phyloP scores from a whole-genome alignment of 2,113 vertebrate genomes.

The Dromas ardeola region DNA sequence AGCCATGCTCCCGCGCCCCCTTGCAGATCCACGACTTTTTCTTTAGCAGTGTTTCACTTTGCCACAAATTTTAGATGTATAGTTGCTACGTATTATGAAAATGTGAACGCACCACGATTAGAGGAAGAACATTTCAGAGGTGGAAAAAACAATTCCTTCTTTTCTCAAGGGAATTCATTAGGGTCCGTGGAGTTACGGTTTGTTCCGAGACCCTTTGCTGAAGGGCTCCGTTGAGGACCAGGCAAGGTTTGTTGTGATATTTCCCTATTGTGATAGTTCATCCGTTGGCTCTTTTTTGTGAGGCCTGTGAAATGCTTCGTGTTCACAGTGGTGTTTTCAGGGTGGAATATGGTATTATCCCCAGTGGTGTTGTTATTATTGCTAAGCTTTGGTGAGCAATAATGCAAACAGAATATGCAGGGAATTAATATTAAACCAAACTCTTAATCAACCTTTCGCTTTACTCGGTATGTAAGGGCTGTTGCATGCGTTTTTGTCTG shows the following conservation, averaged over 20 bases:
- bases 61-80: neutral
- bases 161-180: neutral
- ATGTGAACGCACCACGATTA: neutral
- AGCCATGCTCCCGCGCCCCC: neutral
- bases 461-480: rapidly evolving
- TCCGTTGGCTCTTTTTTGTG: neutral
- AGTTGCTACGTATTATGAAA: neutral
- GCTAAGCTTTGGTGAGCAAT: neutral
- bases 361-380: neutral
- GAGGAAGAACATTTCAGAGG: neutral
- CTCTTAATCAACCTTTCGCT: neutral
- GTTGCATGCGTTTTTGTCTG: neutral
- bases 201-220: neutral
- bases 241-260: neutral
- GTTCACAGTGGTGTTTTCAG: neutral
- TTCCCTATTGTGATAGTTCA: neutral
- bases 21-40: neutral
- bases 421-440: neutral
- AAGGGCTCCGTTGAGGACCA: rapidly evolving
- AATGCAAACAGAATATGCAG: neutral
- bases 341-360: neutral
- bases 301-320: neutral
- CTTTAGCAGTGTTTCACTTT: neutral
- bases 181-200: neutral
- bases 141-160: neutral